These are phyloP conservation scores for Schizopygopsis malacanthus DNA, from an alignment of 2,797 vertebrate genomes.

Conservation along the genomic window DNA sequence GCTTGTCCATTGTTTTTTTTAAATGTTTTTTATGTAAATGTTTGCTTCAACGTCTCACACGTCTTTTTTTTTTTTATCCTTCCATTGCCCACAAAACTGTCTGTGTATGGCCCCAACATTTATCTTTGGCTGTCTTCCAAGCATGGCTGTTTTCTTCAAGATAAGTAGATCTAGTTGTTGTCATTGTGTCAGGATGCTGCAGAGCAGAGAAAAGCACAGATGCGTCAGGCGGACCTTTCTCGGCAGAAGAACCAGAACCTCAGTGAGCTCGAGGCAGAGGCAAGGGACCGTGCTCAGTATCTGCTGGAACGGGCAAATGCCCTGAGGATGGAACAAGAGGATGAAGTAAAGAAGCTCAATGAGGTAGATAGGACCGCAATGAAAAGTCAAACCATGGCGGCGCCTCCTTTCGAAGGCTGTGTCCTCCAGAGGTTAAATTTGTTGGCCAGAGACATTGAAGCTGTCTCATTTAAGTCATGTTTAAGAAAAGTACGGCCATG, in stretches of 20 bases:
- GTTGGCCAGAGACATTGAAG: neutral
- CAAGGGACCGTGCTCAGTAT: slow-evolving; percentile 74
- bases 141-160: neutral
- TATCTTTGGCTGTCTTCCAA: neutral
- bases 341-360: slow-evolving; percentile 85
- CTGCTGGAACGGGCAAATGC: slow-evolving; percentile 77
- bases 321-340: slow-evolving; percentile 87
- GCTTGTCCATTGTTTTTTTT: neutral
- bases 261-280: slow-evolving; percentile 82
- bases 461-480: neutral
- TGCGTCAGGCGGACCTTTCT: slow-evolving; percentile 74
- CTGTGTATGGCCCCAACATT: no score
- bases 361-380: slow-evolving; percentile 70
- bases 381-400: neutral
- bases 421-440: neutral
- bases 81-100: neutral
- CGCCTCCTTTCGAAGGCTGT: neutral
- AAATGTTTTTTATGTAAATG: no score
- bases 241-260: slow-evolving; percentile 74
- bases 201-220: slow-evolving; percentile 75
- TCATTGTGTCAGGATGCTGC: slow-evolving; percentile 72
- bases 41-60: no score
- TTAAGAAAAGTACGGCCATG: neutral
- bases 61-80: neutral
- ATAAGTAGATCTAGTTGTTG: slow-evolving; percentile 2